These are phyloP conservation scores for Oryzias sinensis DNA, from an alignment of 2,797 vertebrate genomes.

Conservation along the genomic window DNA sequence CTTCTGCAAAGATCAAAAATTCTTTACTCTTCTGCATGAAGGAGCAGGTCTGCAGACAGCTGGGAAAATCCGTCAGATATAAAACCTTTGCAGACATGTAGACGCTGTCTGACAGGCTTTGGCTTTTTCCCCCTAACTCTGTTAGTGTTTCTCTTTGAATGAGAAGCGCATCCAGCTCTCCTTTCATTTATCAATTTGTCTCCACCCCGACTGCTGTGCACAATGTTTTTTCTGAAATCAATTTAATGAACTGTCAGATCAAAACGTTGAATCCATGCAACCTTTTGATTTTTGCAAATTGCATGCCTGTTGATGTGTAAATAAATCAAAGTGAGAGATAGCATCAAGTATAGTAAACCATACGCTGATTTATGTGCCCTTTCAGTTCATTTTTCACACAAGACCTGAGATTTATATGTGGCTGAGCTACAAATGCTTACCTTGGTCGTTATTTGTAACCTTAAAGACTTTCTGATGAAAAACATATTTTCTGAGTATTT, in stretches of 20 bases:
- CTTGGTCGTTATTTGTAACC: too few species aligned
- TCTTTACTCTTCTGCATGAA: slow-evolving; percentile 10
- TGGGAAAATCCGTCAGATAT: not conserved
- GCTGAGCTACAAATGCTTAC: not conserved
- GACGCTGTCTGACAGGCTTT: slow-evolving; percentile 4
- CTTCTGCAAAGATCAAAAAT: slow-evolving; percentile 15
- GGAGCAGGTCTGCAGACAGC: slow-evolving; percentile 6
- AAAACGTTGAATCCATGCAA: slow-evolving; percentile 33
- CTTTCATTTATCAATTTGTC: slow-evolving; percentile 31
- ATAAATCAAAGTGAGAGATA: slow-evolving; percentile 67
- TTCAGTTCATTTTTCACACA: slow-evolving; percentile 44
- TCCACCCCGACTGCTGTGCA: slow-evolving; percentile 9
- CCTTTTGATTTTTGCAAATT: slow-evolving; percentile 46
- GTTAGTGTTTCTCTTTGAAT: not conserved
- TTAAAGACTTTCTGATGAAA: too few species aligned
- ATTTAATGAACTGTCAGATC: slow-evolving; percentile 50
- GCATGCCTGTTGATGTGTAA: slow-evolving; percentile 39
- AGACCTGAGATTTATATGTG: slow-evolving; percentile 12
- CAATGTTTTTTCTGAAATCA: slow-evolving; percentile 26
- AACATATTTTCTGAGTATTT: too few species aligned
- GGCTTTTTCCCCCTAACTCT: not conserved
- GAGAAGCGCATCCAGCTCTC: not conserved
- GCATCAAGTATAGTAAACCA: slow-evolving; percentile 47
- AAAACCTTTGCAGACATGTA: not conserved
- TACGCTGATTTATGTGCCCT: slow-evolving; percentile 28